Conservation (phyloP, 2,797 vertebrate species). For the Artibeus jamaicensis region DNA sequence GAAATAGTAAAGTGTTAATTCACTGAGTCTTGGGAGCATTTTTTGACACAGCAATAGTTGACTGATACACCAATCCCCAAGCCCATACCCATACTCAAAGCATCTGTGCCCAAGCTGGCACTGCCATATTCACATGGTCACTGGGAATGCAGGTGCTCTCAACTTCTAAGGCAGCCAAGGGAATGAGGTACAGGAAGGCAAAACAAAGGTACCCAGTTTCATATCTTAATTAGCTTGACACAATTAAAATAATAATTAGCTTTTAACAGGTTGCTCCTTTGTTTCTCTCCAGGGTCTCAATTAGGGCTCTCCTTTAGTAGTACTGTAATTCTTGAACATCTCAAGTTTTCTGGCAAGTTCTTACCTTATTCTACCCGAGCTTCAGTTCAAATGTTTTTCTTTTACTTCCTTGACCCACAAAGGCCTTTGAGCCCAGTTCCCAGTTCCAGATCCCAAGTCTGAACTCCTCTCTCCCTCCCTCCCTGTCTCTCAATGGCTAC, state of each 20-base stretch:
- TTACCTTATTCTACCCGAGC: neutral
- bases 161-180: neutral
- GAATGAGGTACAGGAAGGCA: neutral
- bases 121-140: rapidly evolving
- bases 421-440: neutral
- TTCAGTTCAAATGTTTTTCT: neutral
- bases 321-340: neutral
- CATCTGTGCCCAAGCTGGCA: neutral
- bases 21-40: neutral
- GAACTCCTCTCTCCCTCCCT: neutral
- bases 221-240: constrained; percentile 57
- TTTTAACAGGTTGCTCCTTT: constrained; percentile 3
- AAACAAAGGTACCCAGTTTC: neutral
- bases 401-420: neutral
- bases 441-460: neutral
- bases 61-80: neutral
- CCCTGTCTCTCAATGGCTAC: neutral
- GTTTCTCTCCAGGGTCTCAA: constrained; percentile 32
- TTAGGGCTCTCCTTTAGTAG: neutral
- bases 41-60: neutral
- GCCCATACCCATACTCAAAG: neutral
- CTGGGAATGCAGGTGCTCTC: neutral
- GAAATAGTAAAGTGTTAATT: neutral
- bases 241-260: constrained; percentile 62
- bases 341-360: neutral